Evolutionary conservation across 2,888 invertebrate genomes (phyloP).

Genomic region (Epirrita christyi): DNA sequence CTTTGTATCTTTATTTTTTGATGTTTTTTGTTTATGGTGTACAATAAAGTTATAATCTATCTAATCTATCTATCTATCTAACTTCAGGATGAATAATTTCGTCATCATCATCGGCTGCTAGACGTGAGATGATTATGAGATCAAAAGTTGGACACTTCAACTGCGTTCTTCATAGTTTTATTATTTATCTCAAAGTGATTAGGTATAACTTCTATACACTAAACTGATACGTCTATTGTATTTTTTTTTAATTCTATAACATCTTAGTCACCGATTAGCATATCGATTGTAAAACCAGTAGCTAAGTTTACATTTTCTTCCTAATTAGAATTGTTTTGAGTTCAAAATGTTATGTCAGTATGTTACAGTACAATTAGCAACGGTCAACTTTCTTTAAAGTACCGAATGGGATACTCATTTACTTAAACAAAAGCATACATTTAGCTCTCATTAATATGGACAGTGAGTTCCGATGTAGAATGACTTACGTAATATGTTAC

Average conservation of each 20-base stretch:
- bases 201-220: too few species aligned
- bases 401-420: conserved; percentile 29
- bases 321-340: conserved; percentile 13
- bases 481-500: conserved; percentile 14
- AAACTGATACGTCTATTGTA: too few species aligned
- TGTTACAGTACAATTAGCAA: conserved; percentile 23
- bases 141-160: too few species aligned
- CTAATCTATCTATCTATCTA: too few species aligned
- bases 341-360: conserved; percentile 24
- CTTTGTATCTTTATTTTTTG: too few species aligned
- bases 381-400: conserved; percentile 35
- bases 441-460: conserved; percentile 46
- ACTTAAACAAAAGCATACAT: conserved; percentile 43
- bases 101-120: too few species aligned
- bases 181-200: too few species aligned
- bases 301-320: not conserved
- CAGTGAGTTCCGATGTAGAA: conserved; percentile 32
- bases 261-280: conserved; percentile 28
- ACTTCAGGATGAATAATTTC: too few species aligned
- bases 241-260: not conserved
- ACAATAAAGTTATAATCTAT: too few species aligned
- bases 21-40: too few species aligned
- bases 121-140: too few species aligned
- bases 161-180: too few species aligned
- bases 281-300: conserved; percentile 22